Conservation (phyloP, 2,888 invertebrate genomes). For the Xanthia icteritia region DNA sequence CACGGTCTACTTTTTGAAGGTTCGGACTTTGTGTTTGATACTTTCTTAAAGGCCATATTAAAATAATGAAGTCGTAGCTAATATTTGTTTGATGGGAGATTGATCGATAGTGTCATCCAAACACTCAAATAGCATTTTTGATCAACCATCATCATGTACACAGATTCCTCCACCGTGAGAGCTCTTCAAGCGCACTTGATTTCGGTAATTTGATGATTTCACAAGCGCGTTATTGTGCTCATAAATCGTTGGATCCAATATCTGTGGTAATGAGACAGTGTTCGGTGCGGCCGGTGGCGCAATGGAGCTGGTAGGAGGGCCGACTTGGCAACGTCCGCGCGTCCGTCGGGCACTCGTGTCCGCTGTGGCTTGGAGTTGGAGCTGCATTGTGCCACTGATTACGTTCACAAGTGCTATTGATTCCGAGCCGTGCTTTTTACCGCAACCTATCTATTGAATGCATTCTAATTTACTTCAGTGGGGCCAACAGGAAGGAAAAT, state of each 20-base stretch:
- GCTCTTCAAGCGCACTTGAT: constrained; percentile 11
- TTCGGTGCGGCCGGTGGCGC: constrained; percentile 33
- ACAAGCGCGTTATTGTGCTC: constrained; percentile 36
- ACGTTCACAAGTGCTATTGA: constrained; percentile 35
- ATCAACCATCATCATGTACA: neutral
- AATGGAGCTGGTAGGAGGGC: constrained; percentile 10
- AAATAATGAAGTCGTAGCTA: neutral
- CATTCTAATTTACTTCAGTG: neutral
- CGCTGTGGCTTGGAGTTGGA: neutral
- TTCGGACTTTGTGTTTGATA: neutral
- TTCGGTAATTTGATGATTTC: constrained; percentile 28
- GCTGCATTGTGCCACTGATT: constrained; percentile 51
- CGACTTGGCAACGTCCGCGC: neutral
- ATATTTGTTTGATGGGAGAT: neutral
- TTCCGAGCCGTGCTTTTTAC: neutral
- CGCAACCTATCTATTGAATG: constrained; percentile 4
- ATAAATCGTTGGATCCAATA: constrained; percentile 30
- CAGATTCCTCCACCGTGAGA: neutral
- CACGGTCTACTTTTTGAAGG: constrained; percentile 2
- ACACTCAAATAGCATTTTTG: neutral
- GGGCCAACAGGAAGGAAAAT: neutral
- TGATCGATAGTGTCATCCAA: neutral
- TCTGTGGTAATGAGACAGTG: constrained; percentile 38
- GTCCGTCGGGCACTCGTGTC: neutral
- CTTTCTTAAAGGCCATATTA: neutral